phyloP scores from a whole-genome alignment of 2,888 invertebrate genomes.

The Brachypterus glaber region DNA sequence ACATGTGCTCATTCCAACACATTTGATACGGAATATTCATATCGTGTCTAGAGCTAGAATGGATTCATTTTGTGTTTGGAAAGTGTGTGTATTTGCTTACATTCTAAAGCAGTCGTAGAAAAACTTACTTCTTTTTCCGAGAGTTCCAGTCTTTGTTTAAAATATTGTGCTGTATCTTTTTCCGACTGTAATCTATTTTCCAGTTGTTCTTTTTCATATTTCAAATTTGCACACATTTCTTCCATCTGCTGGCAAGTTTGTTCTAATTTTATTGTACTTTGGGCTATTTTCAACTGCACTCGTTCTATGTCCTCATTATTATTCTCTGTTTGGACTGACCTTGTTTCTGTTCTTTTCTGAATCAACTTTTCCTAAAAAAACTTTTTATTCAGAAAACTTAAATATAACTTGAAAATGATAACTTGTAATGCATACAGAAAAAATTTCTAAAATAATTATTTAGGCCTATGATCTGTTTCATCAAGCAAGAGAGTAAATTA shows the following conservation, averaged over 20 bases:
- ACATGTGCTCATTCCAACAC: too few species aligned
- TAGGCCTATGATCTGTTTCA: too few species aligned
- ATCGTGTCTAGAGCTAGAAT: too few species aligned
- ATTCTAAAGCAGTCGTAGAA: too few species aligned
- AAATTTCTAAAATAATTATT: too few species aligned
- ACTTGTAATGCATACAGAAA: too few species aligned
- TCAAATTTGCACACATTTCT: slow-evolving; percentile 32
- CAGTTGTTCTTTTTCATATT: slow-evolving; percentile 33
- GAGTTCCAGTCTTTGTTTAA: slow-evolving; percentile 31
- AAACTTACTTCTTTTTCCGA: slow-evolving; percentile 28
- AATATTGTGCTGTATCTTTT: slow-evolving; percentile 26
- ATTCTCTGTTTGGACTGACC: slow-evolving; percentile 20
- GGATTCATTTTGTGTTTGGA: too few species aligned
- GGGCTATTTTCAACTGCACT: too few species aligned
- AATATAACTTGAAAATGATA: neutral
- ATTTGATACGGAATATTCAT: too few species aligned
- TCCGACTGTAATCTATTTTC: slow-evolving; percentile 31
- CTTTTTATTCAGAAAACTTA: slow-evolving; percentile 20
- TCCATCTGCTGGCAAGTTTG: slow-evolving; percentile 36
- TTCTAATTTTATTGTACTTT: slow-evolving; percentile 35
- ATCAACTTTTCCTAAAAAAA: slow-evolving; percentile 2
- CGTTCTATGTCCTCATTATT: slow-evolving; percentile 33
- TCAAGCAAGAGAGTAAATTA: too few species aligned
- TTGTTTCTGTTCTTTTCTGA: slow-evolving; percentile 27
- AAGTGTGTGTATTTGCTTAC: too few species aligned